A percentile compares a stretch with the other conserved stretches of the same genome.
These are phyloP conservation scores for Oophaga pumilio DNA, from an alignment of 2,113 vertebrate genomes.

Conservation along the genomic window DNA sequence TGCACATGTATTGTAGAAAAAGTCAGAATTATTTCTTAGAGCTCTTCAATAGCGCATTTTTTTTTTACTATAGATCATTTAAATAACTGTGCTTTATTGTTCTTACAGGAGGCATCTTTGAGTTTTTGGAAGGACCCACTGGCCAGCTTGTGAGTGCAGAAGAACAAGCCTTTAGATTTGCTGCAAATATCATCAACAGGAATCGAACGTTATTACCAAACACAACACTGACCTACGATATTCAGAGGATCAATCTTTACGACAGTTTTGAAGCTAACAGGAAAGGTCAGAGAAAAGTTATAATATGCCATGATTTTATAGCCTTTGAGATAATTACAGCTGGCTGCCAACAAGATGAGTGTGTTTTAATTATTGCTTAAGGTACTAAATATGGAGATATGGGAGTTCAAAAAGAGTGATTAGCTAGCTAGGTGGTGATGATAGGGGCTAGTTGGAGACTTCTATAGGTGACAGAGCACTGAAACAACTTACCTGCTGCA, in stretches of 20 bases:
- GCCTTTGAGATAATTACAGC: background rate
- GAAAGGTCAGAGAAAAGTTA: slow-evolving; percentile 83
- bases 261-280: slow-evolving; percentile 98
- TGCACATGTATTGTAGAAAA: background rate
- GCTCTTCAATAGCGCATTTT: background rate
- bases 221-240: slow-evolving; percentile 97
- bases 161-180: slow-evolving; percentile 96
- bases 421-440: no score
- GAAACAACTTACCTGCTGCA: no score
- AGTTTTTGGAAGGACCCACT: slow-evolving; percentile 88
- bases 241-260: slow-evolving; percentile 98
- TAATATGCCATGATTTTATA: background rate
- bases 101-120: slow-evolving; percentile 94
- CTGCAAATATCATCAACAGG: slow-evolving; percentile 97
- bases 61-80: background rate
- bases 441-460: no score
- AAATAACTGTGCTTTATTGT: slow-evolving; percentile 10
- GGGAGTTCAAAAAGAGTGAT: no score
- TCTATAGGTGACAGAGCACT: no score
- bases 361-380: background rate
- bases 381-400: background rate
- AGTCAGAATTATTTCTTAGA: background rate
- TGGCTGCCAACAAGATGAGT: background rate
- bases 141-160: slow-evolving; percentile 90
- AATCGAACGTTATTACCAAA: slow-evolving; percentile 96